A percentile compares a stretch with the other conserved stretches of the same genome.
Conservation (phyloP, 1,140 invertebrate genomes). For the Drosophila tropicalis region DNA sequence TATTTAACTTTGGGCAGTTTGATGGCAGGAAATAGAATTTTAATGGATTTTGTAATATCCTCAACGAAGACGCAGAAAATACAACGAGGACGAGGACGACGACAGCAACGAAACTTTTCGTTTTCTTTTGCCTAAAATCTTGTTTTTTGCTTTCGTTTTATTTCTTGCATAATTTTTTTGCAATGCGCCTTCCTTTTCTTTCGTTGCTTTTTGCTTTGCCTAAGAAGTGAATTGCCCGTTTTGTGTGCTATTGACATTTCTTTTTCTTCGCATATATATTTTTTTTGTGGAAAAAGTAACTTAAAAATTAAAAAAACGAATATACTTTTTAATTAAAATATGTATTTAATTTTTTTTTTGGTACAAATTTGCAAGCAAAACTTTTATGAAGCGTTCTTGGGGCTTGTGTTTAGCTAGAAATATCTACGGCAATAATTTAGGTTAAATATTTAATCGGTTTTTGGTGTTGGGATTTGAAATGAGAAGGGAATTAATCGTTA, state of each 20-base stretch:
- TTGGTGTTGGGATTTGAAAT: too few species aligned
- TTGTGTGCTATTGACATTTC: slow-evolving; percentile 46
- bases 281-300: slow-evolving; percentile 2
- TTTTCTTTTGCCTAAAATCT: slow-evolving; percentile 43
- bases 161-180: slow-evolving; percentile 9
- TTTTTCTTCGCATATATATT: slow-evolving; percentile 17
- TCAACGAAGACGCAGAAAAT: slow-evolving; percentile 33
- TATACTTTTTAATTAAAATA: neutral
- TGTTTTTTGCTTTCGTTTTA: slow-evolving; percentile 35
- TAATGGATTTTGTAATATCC: slow-evolving; percentile 81
- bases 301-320: neutral
- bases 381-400: too few species aligned
- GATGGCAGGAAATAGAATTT: slow-evolving; percentile 81
- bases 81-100: neutral
- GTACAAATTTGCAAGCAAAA: too few species aligned
- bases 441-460: too few species aligned
- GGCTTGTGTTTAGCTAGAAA: too few species aligned
- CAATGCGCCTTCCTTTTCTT: neutral
- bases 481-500: too few species aligned
- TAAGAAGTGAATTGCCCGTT: slow-evolving; percentile 24
- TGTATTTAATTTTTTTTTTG: neutral
- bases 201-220: slow-evolving; percentile 22
- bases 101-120: slow-evolving; percentile 47
- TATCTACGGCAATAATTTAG: too few species aligned
- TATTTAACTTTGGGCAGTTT: slow-evolving; percentile 81